Base-by-base conservation (phyloP, 2,113 vertebrate genomes). In the Dermatemys mawii region DNA sequence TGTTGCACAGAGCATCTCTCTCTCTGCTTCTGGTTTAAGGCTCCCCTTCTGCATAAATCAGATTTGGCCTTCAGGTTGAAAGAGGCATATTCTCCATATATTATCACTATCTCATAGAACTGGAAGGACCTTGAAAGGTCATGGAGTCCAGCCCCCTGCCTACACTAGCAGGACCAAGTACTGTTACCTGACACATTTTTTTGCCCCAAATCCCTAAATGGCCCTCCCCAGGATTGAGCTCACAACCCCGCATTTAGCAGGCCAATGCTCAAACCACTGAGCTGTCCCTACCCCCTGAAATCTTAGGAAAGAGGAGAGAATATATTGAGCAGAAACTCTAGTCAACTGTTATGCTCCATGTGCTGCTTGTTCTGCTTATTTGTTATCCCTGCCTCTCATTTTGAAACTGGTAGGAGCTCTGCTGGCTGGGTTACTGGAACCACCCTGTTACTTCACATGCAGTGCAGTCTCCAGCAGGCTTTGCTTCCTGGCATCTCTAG, bases 401-500 rank as follows among this genome's bases (percentile, higher is more conserved):
- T 51, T 75, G 81, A 73, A 55, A 80, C 78, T 17, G 41, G 21
- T 41, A 44, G 24, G 73, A 29, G 12, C 38, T 1, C 19, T 38
- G 75, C 1, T 27, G 49, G 63, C 0, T 0, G 0, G 26, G 13
- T 81, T 79, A 9, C 26, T 80, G 32, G 24, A 79, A 5, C 87
- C 0, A 0, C 1, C 0, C 17, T 32, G 22, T 14, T 57, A 10
- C 26, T 81, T 70, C 49, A 49, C 13, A 0, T 41, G 26, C 54
- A 80, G 46, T 44, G 1, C 19, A 50, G 19, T 78, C 49, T 24
- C 24, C 11, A 6, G 7, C 16, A 53, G 49, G 17, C 46, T 21
- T 48, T 78, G 35, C 53, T 84, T 41, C 0, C 0, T 70, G 29
- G 48, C 49, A 41, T 79, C 49, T 67, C 49, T 67, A 6, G 0